Evolutionary conservation across 2,888 invertebrate genomes (phyloP).

Genomic region (Buathra laborator): DNA sequence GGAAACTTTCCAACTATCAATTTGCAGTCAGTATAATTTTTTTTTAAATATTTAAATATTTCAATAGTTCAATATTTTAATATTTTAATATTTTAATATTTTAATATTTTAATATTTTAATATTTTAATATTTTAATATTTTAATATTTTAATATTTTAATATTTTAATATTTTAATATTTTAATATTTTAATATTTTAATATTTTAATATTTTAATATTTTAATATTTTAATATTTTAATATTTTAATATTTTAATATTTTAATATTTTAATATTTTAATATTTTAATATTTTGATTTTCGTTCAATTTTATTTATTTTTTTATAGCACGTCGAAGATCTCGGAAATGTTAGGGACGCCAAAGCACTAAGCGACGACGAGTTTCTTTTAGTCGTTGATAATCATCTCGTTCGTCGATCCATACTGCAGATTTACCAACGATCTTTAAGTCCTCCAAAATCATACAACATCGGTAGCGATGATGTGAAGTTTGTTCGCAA

Average conservation of each 20-base stretch:
- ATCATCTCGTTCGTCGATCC: slow-evolving; percentile 68
- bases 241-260: not conserved
- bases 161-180: not conserved
- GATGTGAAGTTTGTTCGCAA: slow-evolving; percentile 68
- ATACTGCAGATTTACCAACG: slow-evolving; percentile 63
- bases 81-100: not conserved
- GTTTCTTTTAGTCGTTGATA: slow-evolving; percentile 69
- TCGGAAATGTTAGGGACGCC: slow-evolving; percentile 73
- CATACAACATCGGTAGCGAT: slow-evolving; percentile 47
- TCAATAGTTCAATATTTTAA: not conserved
- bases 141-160: not conserved
- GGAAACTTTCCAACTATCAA: slow-evolving; percentile 82
- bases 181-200: not conserved
- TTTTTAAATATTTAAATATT: not conserved
- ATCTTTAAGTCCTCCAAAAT: slow-evolving; percentile 36
- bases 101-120: not conserved
- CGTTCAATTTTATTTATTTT: slow-evolving; percentile 20
- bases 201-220: not conserved
- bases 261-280: not conserved
- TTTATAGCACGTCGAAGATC: slow-evolving; percentile 73
- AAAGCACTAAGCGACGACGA: slow-evolving; percentile 69
- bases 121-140: not conserved
- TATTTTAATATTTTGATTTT: too few species aligned
- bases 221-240: not conserved
- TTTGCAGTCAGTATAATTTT: slow-evolving; percentile 78